These are phyloP conservation scores for Thaumetopoea pityocampa DNA, from an alignment of 1,140 invertebrate genomes.

Conservation along the genomic window DNA sequence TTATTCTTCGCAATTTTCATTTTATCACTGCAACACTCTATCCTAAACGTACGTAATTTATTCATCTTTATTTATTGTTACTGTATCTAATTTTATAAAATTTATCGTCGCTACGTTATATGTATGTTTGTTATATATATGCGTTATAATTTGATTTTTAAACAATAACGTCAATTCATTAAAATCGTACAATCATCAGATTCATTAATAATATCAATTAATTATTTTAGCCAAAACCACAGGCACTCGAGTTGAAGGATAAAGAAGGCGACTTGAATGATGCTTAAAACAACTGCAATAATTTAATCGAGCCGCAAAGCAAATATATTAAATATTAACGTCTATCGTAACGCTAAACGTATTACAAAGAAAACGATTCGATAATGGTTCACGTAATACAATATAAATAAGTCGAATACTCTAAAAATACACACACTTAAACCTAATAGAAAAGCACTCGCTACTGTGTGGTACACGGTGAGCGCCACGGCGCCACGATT, in stretches of 20 bases:
- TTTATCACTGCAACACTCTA: slow-evolving; percentile 50
- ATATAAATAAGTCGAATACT: slow-evolving; percentile 76
- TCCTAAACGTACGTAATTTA: slow-evolving; percentile 63
- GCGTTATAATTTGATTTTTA: slow-evolving; percentile 34
- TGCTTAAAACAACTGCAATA: slow-evolving; percentile 66
- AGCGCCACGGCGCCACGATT: slow-evolving; percentile 29
- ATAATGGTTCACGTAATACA: slow-evolving; percentile 73
- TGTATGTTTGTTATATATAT: slow-evolving; percentile 41
- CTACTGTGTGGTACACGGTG: slow-evolving; percentile 50
- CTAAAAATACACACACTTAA: slow-evolving; percentile 75
- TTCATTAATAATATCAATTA: slow-evolving; percentile 30
- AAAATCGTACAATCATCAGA: slow-evolving; percentile 19
- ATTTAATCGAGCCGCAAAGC: slow-evolving; percentile 66
- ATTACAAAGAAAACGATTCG: slow-evolving; percentile 72
- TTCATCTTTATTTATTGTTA: slow-evolving; percentile 58
- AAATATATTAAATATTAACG: slow-evolving; percentile 76
- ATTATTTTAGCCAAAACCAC: slow-evolving; percentile 34
- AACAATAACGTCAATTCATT: slow-evolving; percentile 47
- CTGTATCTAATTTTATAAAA: slow-evolving; percentile 59
- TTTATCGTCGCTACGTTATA: slow-evolving; percentile 54
- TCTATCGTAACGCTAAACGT: slow-evolving; percentile 70
- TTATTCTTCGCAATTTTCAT: slow-evolving; percentile 23
- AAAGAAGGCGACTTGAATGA: slow-evolving; percentile 62
- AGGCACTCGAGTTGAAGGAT: slow-evolving; percentile 63
- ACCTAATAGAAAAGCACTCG: slow-evolving; percentile 74